Evolutionary conservation across 2,888 invertebrate species (phyloP), one percentile per base, ranked within the genome.

Genomic region (Lypha dubia): DNA sequence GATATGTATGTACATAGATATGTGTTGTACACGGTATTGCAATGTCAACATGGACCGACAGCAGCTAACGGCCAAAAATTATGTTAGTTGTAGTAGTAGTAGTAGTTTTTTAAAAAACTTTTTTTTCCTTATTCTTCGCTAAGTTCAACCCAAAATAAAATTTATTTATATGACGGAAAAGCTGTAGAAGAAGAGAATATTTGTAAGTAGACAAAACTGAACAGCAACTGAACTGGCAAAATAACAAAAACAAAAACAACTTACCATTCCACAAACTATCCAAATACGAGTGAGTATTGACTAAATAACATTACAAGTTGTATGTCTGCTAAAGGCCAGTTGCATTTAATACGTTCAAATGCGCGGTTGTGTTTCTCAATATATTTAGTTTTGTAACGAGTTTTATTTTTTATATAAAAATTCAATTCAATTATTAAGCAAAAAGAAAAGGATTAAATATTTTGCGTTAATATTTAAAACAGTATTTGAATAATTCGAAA

Each of bases 261-360:
- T 65, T 63, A 83, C 85, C 73, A 81, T 83, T 46, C 86, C 17
- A 79, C 63, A 46, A 38, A 49, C 46, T 41, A 51, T 20, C 75
- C 77, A 62, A 73, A 73, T 79, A 73, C 49, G 68, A 67, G 49
- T 60, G 60, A n/a, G n/a, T n/a, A n/a, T n/a, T n/a, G n/a, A 74
- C 79, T 83, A 79, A 85, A 85, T 83, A 79, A 82, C 65, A 79
- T 62, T 86, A 60, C 74, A 85, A 79, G 86, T 80, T 86, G 67
- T 85, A 86, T 75, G 80, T 76, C 87, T 85, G 87, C 84, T 85
- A 74, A 87, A 88, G 71, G 87, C 90, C 89, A 90, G 90, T 90
- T 89, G 89, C 87, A 87, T 89, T 89, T 88, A 86, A 90, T 88
- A 88, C 90, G 90, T 88, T 88, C 88, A 87, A 87, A 89, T 87